Conservation (phyloP, 1,140 invertebrate genomes). For the Mactra quadrangularis region DNA sequence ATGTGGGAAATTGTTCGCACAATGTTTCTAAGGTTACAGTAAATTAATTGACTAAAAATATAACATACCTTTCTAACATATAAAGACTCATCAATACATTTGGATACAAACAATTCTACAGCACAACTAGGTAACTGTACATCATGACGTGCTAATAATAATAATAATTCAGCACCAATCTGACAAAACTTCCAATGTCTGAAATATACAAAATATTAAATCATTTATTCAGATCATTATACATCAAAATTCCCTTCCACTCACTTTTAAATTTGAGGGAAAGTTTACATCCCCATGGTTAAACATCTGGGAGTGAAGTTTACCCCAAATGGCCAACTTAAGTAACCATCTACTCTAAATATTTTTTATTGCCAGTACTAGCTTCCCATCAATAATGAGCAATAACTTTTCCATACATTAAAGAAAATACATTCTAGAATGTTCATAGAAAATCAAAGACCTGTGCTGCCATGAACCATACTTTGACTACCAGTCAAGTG, state of each 20-base stretch:
- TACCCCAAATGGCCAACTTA: no score
- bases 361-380: no score
- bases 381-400: no score
- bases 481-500: no score
- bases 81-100: constrained; percentile 91
- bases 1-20: no score
- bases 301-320: no score
- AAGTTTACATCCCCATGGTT: background rate
- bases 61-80: constrained; percentile 87
- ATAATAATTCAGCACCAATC: constrained; percentile 90
- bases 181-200: constrained; percentile 85
- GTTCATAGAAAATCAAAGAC: no score
- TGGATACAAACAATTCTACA: constrained; percentile 88
- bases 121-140: constrained; percentile 87
- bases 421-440: no score
- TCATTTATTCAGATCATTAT: background rate
- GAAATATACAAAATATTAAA: constrained; percentile 16
- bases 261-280: no score
- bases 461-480: no score
- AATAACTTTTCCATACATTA: no score
- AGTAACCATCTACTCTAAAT: no score
- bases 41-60: constrained; percentile 73
- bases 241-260: background rate
- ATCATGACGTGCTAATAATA: constrained; percentile 89
- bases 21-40: constrained; percentile 90